Conservation (phyloP, 2,888 invertebrate species). For the Melolontha melolontha region DNA sequence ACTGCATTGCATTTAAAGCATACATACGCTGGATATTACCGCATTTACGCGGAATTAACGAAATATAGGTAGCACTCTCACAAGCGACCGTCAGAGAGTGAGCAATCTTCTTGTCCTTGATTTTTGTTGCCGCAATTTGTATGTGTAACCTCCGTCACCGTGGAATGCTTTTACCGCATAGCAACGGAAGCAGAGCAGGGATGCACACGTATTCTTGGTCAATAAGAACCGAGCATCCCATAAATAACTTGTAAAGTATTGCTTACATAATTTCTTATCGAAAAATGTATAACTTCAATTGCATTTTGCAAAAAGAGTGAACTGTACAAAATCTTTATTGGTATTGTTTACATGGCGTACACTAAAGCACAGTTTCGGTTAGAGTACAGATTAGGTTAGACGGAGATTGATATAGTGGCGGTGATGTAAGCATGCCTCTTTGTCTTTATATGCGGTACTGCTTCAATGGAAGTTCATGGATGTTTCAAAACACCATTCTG, state of each 20-base stretch:
- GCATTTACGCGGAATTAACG: no score
- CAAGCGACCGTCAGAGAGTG: slow-evolving; percentile 23
- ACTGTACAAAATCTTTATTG: slow-evolving; percentile 13
- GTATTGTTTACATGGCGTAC: slow-evolving; percentile 17
- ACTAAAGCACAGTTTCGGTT: slow-evolving; percentile 26
- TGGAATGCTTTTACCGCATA: slow-evolving; percentile 41
- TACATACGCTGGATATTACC: no score
- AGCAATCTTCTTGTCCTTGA: slow-evolving; percentile 40
- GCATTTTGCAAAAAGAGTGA: background rate
- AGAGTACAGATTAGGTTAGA: slow-evolving; percentile 18
- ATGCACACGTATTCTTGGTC: slow-evolving; percentile 36
- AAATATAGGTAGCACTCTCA: no score
- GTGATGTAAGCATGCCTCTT: slow-evolving; percentile 9
- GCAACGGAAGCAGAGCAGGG: slow-evolving; percentile 42
- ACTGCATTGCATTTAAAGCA: no score
- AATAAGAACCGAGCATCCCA: slow-evolving; percentile 25
- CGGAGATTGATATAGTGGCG: slow-evolving; percentile 23
- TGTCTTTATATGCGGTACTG: slow-evolving; percentile 8
- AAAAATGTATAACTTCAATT: slow-evolving; percentile 2
- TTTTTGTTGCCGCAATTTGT: slow-evolving; percentile 24
- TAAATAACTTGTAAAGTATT: slow-evolving; percentile 23
- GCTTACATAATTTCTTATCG: slow-evolving; percentile 16
- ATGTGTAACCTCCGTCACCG: slow-evolving; percentile 40
- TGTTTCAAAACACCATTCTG: slow-evolving; percentile 29
- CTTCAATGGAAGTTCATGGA: slow-evolving; percentile 23